Conservation (phyloP, 2,888 invertebrate genomes). For the Temnothorax unifasciatus region DNA sequence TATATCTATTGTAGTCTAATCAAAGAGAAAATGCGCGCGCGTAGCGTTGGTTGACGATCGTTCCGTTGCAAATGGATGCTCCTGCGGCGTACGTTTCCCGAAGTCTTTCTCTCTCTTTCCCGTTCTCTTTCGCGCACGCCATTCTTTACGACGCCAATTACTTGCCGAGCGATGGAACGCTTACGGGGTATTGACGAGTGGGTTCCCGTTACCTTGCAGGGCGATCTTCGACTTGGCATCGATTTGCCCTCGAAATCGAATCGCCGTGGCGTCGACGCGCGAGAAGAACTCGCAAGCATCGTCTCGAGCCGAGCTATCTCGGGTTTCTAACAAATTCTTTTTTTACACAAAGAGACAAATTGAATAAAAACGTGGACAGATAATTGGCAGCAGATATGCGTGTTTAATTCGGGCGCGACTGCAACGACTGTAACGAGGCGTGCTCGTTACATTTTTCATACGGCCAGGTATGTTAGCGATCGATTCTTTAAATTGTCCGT, state of each 20-base stretch:
- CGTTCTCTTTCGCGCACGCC: slow-evolving; percentile 14
- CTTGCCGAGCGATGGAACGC: slow-evolving; percentile 67
- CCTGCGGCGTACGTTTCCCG: slow-evolving; percentile 53
- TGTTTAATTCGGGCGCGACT: not conserved
- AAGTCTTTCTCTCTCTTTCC: slow-evolving; percentile 55
- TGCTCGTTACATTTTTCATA: slow-evolving; percentile 33
- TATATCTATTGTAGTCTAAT: slow-evolving; percentile 57
- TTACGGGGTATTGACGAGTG: slow-evolving; percentile 69
- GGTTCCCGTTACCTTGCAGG: slow-evolving; percentile 70
- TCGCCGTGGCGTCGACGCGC: slow-evolving; percentile 36
- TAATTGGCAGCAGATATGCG: slow-evolving; percentile 25
- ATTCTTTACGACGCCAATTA: slow-evolving; percentile 73
- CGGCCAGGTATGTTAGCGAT: slow-evolving; percentile 20
- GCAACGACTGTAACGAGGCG: slow-evolving; percentile 20
- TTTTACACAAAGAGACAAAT: slow-evolving; percentile 26
- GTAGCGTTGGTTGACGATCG: slow-evolving; percentile 48
- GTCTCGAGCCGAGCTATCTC: not conserved
- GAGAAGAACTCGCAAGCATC: slow-evolving; percentile 40
- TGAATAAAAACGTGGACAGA: slow-evolving; percentile 27
- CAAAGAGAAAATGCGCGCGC: slow-evolving; percentile 36
- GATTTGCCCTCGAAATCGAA: slow-evolving; percentile 76
- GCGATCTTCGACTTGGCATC: slow-evolving; percentile 68
- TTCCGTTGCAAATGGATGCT: slow-evolving; percentile 67
- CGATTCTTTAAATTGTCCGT: slow-evolving; percentile 25
- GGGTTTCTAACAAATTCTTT: slow-evolving; percentile 5